These are phyloP conservation scores for Sisyra nigra DNA, from an alignment of 2,888 invertebrate species.

Conservation along the genomic window DNA sequence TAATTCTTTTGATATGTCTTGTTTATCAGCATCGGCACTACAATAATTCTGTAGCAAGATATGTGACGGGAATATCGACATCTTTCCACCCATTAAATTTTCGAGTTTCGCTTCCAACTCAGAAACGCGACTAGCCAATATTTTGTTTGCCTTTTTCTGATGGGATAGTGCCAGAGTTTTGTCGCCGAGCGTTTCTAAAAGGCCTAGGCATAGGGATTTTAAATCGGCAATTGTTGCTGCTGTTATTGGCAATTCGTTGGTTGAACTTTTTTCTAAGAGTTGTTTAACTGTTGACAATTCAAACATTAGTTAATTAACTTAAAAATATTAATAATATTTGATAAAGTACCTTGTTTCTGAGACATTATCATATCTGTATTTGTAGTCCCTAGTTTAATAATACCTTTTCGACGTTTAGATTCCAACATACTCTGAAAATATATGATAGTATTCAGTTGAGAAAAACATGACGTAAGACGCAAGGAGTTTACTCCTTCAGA, in stretches of 20 bases:
- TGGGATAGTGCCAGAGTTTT: conserved; percentile 71
- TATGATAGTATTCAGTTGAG: conserved; percentile 2
- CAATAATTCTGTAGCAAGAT: conserved; percentile 46
- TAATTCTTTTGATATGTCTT: conserved; percentile 25
- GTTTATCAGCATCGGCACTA: conserved; percentile 32
- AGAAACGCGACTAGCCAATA: conserved; percentile 63
- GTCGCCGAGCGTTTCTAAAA: conserved; percentile 72
- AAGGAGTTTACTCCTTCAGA: too few species aligned
- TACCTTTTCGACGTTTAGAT: conserved; percentile 54
- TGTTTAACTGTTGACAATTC: conserved; percentile 41
- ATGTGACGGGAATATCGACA: conserved; percentile 43
- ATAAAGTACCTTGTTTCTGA: conserved; percentile 56
- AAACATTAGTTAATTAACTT: neutral
- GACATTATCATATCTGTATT: conserved; percentile 57
- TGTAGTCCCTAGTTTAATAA: conserved; percentile 47
- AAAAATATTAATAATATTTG: neutral
- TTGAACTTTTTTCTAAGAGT: conserved; percentile 46
- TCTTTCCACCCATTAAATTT: conserved; percentile 35
- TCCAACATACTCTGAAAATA: conserved; percentile 44
- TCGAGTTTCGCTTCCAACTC: conserved; percentile 66
- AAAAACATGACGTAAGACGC: conserved; percentile 9
- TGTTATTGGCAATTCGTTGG: conserved; percentile 36
- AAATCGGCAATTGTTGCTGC: conserved; percentile 57
- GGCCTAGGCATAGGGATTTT: conserved; percentile 57
- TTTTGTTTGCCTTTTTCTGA: conserved; percentile 77